These are phyloP conservation scores for Andrena fulva DNA, from an alignment of 2,888 invertebrate species.

Conservation along the genomic window DNA sequence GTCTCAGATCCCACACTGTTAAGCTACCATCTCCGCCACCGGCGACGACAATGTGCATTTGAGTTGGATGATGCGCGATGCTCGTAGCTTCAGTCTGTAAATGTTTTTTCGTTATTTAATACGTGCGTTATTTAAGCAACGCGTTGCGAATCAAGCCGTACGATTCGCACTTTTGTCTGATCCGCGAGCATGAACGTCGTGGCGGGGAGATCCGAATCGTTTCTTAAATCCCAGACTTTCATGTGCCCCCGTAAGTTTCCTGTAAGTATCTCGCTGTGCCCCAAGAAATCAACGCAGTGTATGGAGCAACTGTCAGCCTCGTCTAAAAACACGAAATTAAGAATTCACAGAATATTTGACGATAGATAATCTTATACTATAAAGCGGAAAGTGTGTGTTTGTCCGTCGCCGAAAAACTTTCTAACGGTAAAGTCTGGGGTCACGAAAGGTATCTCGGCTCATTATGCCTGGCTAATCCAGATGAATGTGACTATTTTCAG, in stretches of 20 bases:
- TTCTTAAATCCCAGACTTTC: slow-evolving; percentile 94
- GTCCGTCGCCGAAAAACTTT: too few relatives aligned
- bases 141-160: neutral
- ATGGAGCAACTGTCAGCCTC: slow-evolving; percentile 93
- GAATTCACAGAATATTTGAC: neutral
- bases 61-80: slow-evolving; percentile 93
- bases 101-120: neutral
- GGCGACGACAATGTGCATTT: slow-evolving; percentile 93
- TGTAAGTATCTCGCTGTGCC: slow-evolving; percentile 91
- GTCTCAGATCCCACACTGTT: slow-evolving; percentile 95
- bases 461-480: too few relatives aligned
- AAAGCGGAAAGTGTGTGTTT: too few relatives aligned
- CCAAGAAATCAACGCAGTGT: slow-evolving; percentile 91
- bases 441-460: too few relatives aligned
- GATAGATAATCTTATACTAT: neutral
- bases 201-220: slow-evolving; percentile 87
- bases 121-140: neutral
- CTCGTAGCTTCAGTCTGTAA: slow-evolving; percentile 90
- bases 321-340: slow-evolving; percentile 83
- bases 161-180: slow-evolving; percentile 84
- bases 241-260: slow-evolving; percentile 95
- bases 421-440: too few relatives aligned
- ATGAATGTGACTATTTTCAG: too few relatives aligned
- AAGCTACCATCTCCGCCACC: slow-evolving; percentile 95
- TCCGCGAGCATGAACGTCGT: slow-evolving; percentile 91